These are phyloP conservation scores for Cotesia glomerata DNA, from an alignment of 1,140 invertebrate species.

Conservation along the genomic window DNA sequence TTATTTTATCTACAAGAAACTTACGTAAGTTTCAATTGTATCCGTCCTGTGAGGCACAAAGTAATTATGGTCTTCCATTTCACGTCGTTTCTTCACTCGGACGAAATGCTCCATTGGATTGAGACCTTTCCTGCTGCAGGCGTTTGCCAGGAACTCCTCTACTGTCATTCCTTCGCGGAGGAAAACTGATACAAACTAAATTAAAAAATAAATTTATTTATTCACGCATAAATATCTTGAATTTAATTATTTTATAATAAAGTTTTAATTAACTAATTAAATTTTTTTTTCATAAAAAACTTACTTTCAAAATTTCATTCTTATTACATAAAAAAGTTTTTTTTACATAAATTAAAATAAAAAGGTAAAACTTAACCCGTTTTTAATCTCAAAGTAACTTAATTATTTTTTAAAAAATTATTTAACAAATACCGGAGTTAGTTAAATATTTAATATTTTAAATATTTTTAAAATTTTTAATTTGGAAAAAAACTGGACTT, in stretches of 20 bases:
- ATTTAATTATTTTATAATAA: neutral
- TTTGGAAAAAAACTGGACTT: too few species aligned
- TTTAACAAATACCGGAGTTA: too few species aligned
- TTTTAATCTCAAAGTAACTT: too few species aligned
- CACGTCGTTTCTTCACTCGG: constrained; percentile 89
- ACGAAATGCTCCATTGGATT: constrained; percentile 96
- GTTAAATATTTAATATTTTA: too few species aligned
- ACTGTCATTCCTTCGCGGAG: constrained; percentile 91
- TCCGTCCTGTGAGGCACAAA: constrained; percentile 92
- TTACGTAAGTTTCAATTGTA: constrained; percentile 94
- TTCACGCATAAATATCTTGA: neutral
- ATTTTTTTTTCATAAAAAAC: too few species aligned
- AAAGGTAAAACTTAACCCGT: too few species aligned
- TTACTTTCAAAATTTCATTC: too few species aligned
- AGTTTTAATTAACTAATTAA: neutral
- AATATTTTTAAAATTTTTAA: too few species aligned
- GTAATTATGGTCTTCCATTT: constrained; percentile 95
- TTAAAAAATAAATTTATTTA: constrained; percentile 37
- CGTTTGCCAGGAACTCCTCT: constrained; percentile 91
- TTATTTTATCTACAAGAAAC: constrained; percentile 51
- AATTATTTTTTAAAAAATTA: too few species aligned
- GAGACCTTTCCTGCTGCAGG: constrained; percentile 87
- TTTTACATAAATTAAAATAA: too few species aligned
- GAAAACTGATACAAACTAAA: constrained; percentile 79
- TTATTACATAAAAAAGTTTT: too few species aligned